Base-by-base conservation (phyloP, 2,113 vertebrate species). In the Struthio camelus region DNA sequence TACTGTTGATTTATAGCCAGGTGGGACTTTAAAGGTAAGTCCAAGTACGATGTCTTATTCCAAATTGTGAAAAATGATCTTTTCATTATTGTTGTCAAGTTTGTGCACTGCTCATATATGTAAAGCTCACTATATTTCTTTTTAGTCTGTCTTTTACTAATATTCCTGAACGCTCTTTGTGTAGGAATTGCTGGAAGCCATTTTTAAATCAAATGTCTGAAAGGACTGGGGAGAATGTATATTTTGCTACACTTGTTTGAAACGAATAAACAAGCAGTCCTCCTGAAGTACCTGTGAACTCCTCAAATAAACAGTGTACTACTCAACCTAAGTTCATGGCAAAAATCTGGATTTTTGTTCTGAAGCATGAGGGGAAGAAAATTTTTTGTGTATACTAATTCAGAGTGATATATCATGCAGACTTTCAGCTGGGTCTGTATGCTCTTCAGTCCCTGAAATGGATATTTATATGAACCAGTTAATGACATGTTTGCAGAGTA, bases 11-110 rank as follows among this genome's bases (percentile, higher is more conserved):
- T 93, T 97, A 87, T 95, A 96, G 76, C 69, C 84, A 93, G 54
- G 89, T 97, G 90, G 94, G 92, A 92, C 87, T 96, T 58, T 89
- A 87, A 82, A 98, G 96, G 97, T 97, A 98, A 98, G 97, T 98
- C 70, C 53, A 67, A 80, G 58, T 38, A 92, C 91, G 67, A 53
- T 73, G 14, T 34, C 32, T 79, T 86, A 61, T 93, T 89, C 72
- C 72, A 91, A 89, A 94, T 40, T 56, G 66, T 67, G 84, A 65
- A 90, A 73, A 89, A 70, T 73, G 77, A 51, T 22, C 23, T 53
- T 69, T 84, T 93, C 23, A 54, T 80, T 73, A 73, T 67, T 87
- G 20, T 58, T 65, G 38, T 87, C 46, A 71, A 18, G 61, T 80
- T 6, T 70, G 28, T 89, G 40, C 72, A 40, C 32, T 77, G 30